Evolutionary conservation across 1,140 invertebrate genomes (phyloP).

Genomic region (Dicyema japonicum): DNA sequence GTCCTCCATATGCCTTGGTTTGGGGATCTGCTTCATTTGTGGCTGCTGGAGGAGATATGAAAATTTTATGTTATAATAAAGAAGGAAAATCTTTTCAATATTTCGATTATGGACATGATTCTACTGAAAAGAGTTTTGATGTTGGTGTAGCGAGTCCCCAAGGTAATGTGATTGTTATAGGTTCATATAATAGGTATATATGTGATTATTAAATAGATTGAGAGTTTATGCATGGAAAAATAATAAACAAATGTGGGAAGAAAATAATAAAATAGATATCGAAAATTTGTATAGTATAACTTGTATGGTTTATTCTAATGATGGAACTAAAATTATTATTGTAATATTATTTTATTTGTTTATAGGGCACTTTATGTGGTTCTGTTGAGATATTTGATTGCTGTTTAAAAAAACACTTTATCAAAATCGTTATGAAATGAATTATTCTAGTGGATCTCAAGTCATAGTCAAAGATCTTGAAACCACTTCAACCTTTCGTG

Average conservation of each 20-base stretch:
- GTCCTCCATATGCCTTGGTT: constrained; percentile 44
- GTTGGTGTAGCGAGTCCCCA: constrained; percentile 44
- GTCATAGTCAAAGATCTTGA: constrained; percentile 37
- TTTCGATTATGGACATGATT: constrained; percentile 42
- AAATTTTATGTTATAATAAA: constrained; percentile 39
- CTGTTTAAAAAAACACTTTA: constrained; percentile 35
- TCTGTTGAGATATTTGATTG: constrained; percentile 50
- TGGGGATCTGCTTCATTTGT: constrained; percentile 40
- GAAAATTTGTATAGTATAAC: constrained; percentile 54
- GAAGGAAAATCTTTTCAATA: constrained; percentile 38
- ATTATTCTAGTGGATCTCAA: constrained; percentile 43
- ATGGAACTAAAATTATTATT: constrained; percentile 38
- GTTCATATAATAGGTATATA: constrained; percentile 66
- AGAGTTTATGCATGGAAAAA: constrained; percentile 50
- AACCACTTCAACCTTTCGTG: constrained; percentile 26
- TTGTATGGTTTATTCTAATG: constrained; percentile 52
- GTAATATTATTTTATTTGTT: no score
- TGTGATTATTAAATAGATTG: no score
- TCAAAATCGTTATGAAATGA: constrained; percentile 52
- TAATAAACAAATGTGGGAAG: constrained; percentile 39
- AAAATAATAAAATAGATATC: constrained; percentile 38
- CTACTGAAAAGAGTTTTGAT: constrained; percentile 43
- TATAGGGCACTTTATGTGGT: constrained; percentile 44
- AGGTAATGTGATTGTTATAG: constrained; percentile 55
- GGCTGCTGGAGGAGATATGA: constrained; percentile 48